Percentiles rank a stretch among this genome's conserved stretches.
phyloP scores from a whole-genome alignment of 2,888 invertebrate genomes.

The Stenichneumon culpator region DNA sequence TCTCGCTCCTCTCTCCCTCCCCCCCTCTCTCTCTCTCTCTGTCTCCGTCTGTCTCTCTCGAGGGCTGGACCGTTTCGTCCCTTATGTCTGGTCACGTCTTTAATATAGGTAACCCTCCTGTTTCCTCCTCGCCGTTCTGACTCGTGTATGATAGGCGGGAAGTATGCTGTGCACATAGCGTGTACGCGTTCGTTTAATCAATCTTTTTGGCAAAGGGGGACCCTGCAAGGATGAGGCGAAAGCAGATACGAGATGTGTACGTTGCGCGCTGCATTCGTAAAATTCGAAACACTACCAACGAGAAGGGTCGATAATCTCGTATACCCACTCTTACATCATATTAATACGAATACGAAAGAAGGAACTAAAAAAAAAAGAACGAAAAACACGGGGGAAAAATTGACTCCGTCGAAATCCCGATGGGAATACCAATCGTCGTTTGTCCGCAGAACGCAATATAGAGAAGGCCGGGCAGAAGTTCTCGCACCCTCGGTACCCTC shows the following conservation, averaged over 20 bases:
- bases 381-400: constrained; percentile 1
- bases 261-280: constrained; percentile 45
- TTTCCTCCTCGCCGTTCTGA: constrained; percentile 51
- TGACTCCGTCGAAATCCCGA: constrained; percentile 41
- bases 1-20: constrained; percentile 58
- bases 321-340: constrained; percentile 32
- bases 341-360: constrained; percentile 11
- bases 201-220: constrained; percentile 72
- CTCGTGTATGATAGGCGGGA: constrained; percentile 52
- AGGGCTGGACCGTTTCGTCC: constrained; percentile 72
- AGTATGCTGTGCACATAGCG: constrained; percentile 62
- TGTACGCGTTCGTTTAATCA: constrained; percentile 76
- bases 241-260: neutral
- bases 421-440: constrained; percentile 78
- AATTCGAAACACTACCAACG: constrained; percentile 8
- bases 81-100: constrained; percentile 84
- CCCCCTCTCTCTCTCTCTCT: constrained; percentile 56
- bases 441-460: constrained; percentile 76
- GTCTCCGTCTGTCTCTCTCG: constrained; percentile 2
- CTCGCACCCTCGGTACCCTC: constrained; percentile 34
- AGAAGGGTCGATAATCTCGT: constrained; percentile 30
- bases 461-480: neutral
- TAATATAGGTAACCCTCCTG: constrained; percentile 77
- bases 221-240: neutral
- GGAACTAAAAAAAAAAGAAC: neutral